Base-by-base conservation (phyloP, 1,140 invertebrate genomes). In the Temnothorax curvispinosus region DNA sequence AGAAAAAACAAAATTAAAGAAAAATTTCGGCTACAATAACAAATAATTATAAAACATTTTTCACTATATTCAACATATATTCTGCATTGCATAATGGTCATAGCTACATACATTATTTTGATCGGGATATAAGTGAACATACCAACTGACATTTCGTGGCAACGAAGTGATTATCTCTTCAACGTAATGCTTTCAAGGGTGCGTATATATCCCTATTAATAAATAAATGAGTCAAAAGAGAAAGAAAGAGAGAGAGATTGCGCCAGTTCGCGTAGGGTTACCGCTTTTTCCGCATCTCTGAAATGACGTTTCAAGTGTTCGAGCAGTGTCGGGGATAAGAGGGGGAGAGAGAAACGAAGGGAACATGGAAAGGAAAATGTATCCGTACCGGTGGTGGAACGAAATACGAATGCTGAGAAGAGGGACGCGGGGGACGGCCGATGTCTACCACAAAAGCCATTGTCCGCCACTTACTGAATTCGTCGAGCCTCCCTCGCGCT, bases 391-490 rank as follows among this genome's bases (percentile, higher is more conserved):
- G 50, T n/a, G 50, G 58, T 87, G 58, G 88, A 80, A 90, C 88
- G 71, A 88, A 90, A 90, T 87, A 90, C 86, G 86, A 87, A 78
- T 76, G 78, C 52, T 32, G 78, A 72, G 74, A 56, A 77, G 77
- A 47, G 60, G 58, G 82, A 64, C 41, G 89, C 69, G 87, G 65
- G 75, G 84, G 87, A 85, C 32, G 85, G 86, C 87, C 81, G 81
- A 89, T 89, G 91, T 88, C 90, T 94, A 94, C 94, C 94, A 94
- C 94, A 95, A 95, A 95, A 95, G 93, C 94, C 93, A 95, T 95
- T 95, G 94, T 95, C 93, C 93, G 93, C 94, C 94, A 95, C 94
- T 94, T 95, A 95, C 93, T 94, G 93, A 94, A 95, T 95, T 94
- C 94, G 93, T 92, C 93, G 93, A 92, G 90, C 85, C 89, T 76